Evolutionary conservation across 2,888 invertebrate genomes (phyloP), one percentile per base, ranked within the genome.

Genomic region (Galeruca laticollis): DNA sequence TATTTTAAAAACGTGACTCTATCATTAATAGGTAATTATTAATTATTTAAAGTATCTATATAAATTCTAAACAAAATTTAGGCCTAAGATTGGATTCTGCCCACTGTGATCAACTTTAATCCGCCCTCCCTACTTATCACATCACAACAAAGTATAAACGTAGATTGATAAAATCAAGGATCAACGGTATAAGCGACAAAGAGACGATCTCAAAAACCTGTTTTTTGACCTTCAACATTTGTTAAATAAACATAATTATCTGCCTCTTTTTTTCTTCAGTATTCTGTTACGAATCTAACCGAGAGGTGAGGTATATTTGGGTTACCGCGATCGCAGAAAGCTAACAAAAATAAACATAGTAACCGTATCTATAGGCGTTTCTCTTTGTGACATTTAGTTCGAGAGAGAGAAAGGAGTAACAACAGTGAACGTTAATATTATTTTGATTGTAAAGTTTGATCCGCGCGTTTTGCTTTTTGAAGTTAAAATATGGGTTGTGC

Each of bases 401-500:
- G 49, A 59, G 49, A 52, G 67, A 67, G 60, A 57, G 26, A 26
- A n/a, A 15, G 31, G 56, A 65, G 49, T 15, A 8, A 18, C 21
- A 35, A 64, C 26, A 31, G 35, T 57, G 11, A 35, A 18, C 33
- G 56, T 57, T 57, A 21, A 15, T 33, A 57, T n/a, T n/a, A n/a
- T 33, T 35, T 8, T 47, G 15, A 18, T 47, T n/a, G 8, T 15
- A 18, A n/a, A 51, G 11, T 64, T 64, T n/a, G 40, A 2, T 13
- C 26, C 3, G 10, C 18, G 13, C n/a, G 9, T 2, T 51, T 63
- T 15, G 13, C 40, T 56, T 51, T 62, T 40, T 35, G 35, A n/a
- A 31, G 37, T 40, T 51, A 70, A 69, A 76, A 75, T 66, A 85
- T 85, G 85, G 86, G 85, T 62, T 86, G 84, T 80, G 83, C 83